Evolutionary conservation across 2,113 vertebrate species (phyloP).

Genomic region (western clawed frog (Xenopus tropicalis)): UCB_Xtro_10.0 CM004447.2:133073501-133074000

Average conservation of each 20-base stretch:
- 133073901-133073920: constrained; percentile 8
- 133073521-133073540: constrained; percentile 15
- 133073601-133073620: constrained; percentile 6
- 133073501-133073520: constrained; percentile 8
- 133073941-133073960: not conserved
- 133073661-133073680: constrained; percentile 17
- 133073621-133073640: not conserved
- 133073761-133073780: constrained; percentile 18
- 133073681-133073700: not conserved
- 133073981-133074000: constrained; percentile 4
- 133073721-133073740: not conserved
- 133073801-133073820: constrained; percentile 36
- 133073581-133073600: constrained; percentile 22
- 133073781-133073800: constrained; percentile 10
- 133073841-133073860: constrained; percentile 33
- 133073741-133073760: not conserved
- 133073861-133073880: constrained; percentile 14
- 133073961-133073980: not conserved
- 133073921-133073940: not conserved
- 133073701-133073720: constrained; percentile 20
- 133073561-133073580: constrained; percentile 21
- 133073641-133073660: constrained; percentile 11
- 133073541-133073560: constrained; percentile 23
- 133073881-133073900: constrained; percentile 7
- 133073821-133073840: constrained; percentile 23